Evolutionary conservation across 2,888 invertebrate genomes (phyloP).

Genomic region (Gastracanthus pulcherrimus): DNA sequence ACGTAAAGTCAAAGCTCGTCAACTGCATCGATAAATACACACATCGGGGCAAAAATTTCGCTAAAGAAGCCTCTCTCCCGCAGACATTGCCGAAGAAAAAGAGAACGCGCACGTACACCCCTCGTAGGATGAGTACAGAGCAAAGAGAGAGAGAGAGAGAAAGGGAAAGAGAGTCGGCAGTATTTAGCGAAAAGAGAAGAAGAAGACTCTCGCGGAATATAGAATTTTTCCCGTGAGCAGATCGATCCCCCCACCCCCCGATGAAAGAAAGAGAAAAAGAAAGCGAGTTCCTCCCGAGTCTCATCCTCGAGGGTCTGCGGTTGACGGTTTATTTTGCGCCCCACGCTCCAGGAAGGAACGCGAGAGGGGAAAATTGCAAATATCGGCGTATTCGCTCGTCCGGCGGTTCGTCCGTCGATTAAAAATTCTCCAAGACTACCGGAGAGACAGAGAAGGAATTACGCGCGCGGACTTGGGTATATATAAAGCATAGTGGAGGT

Average conservation of each 20-base stretch:
- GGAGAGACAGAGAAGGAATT: slow-evolving; percentile 49
- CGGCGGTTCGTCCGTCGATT: slow-evolving; percentile 62
- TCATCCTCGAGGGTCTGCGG: slow-evolving; percentile 37
- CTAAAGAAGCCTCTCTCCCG: not conserved
- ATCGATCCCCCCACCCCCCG: slow-evolving; percentile 32
- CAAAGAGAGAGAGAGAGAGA: not conserved
- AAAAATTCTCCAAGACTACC: slow-evolving; percentile 63
- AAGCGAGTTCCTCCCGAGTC: slow-evolving; percentile 10
- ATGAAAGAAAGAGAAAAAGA: slow-evolving; percentile 45
- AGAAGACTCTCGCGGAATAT: slow-evolving; percentile 26
- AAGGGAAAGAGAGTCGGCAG: not conserved
- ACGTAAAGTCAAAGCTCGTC: not conserved
- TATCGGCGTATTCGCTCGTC: slow-evolving; percentile 61
- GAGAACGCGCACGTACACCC: not conserved
- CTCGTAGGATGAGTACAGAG: too few relatives aligned
- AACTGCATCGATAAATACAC: slow-evolving; percentile 12
- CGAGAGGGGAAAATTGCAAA: slow-evolving; percentile 64
- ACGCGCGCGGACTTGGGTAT: too few relatives aligned
- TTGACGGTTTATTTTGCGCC: slow-evolving; percentile 57
- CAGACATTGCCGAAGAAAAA: not conserved
- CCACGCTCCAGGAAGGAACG: too few relatives aligned
- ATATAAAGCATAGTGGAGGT: too few relatives aligned
- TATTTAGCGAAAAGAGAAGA: slow-evolving; percentile 39
- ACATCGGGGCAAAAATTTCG: slow-evolving; percentile 6
- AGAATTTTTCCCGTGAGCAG: slow-evolving; percentile 43